Evolutionary conservation across 2,888 invertebrate genomes (phyloP), one percentile per base, ranked within the genome.

Genomic region (Galerucella calmariensis): DNA sequence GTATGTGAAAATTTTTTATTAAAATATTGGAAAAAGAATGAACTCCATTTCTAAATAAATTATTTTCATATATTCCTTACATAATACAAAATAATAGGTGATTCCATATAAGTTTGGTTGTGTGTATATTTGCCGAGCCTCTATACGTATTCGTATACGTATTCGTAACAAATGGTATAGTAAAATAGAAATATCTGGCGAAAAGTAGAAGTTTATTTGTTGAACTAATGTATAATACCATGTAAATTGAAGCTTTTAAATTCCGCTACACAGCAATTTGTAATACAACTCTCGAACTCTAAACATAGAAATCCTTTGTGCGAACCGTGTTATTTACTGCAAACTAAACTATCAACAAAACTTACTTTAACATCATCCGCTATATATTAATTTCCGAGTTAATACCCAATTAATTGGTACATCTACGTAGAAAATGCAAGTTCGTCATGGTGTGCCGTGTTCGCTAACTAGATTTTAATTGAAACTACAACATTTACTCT

Each of bases 401-500:
- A 72, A 72, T 72, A 72, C 72, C 66, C 72, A 72, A 65, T 72
- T 72, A 74, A 74, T 74, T 74, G 74, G 74, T 69, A 74, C 69
- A 69, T 74, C 69, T 69, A 74, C 62, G 74, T 74, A 74, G 74
- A 74, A 75, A 75, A 67, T 75, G 74, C 75, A 77, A 74, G 75
- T 76, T 79, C 77, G 77, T 73, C 75, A 71, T 78, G 79, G 78
- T 72, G 66, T 78, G 77, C 78, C 78, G 79, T 81, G 68, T 81
- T 82, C 80, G 76, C 81, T 81, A 83, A 83, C 83, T 82, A 81
- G 81, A 83, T 84, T 84, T 84, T 84, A 84, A 84, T 84, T 84
- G 84, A 82, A 84, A 83, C 84, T 82, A 80, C 83, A 82, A 81
- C 81, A 83, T 83, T 81, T 81, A 81, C 79, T 80, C 81, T 82